A percentile compares a stretch with the other conserved stretches of the same genome.
phyloP scores from a whole-genome alignment of 2,113 vertebrate species.

The Atrichornis clamosus region DNA sequence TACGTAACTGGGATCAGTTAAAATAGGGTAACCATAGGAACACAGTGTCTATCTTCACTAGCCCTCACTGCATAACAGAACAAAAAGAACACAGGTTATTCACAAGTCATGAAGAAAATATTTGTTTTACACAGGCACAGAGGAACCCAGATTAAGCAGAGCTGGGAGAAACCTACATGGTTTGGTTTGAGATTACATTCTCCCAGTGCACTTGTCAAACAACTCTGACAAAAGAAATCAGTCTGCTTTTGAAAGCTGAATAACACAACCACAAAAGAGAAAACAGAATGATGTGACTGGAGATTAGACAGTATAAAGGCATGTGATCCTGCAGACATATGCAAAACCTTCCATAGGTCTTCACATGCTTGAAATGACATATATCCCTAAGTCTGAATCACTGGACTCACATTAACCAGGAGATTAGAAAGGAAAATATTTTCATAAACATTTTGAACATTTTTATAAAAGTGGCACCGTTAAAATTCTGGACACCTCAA shows the following conservation, averaged over 20 bases:
- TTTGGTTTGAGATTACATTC: background rate
- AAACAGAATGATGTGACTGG: background rate
- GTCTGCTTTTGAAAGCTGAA: background rate
- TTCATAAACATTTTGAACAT: background rate
- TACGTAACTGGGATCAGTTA: background rate
- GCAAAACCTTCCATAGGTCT: background rate
- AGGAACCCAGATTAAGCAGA: background rate
- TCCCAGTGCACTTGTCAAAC: background rate
- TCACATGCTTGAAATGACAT: background rate
- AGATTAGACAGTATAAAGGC: background rate
- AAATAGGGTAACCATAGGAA: conserved; percentile 1
- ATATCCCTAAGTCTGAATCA: background rate
- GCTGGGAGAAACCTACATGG: background rate
- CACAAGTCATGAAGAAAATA: background rate
- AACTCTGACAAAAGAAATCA: background rate
- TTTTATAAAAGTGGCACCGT: background rate
- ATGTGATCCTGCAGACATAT: background rate
- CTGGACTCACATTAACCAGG: background rate
- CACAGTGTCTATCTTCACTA: background rate
- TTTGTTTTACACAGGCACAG: background rate
- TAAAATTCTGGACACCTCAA: background rate
- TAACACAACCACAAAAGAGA: background rate
- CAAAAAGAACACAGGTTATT: background rate
- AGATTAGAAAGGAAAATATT: background rate
- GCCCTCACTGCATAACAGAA: background rate